Conservation (phyloP, 2,113 vertebrate species). For the Tonatia bakeri region DNA sequence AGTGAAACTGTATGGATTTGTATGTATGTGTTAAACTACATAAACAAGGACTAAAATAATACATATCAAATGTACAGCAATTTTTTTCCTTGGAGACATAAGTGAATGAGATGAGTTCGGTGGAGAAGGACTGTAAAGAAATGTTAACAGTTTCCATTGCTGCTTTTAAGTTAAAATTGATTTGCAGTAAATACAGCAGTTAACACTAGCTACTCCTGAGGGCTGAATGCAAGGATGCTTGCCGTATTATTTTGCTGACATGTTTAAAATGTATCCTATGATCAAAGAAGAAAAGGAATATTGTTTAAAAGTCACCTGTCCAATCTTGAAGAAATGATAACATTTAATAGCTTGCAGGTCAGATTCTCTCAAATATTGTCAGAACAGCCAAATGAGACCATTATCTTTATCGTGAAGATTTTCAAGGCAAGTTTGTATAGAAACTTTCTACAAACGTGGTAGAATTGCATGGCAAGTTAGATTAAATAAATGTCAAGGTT, state of each 20-base stretch:
- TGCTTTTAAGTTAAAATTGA: background rate
- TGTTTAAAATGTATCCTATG: background rate
- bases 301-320: background rate
- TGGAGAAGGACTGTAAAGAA: background rate
- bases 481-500: background rate
- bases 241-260: background rate
- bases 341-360: background rate
- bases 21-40: background rate
- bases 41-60: background rate
- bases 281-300: background rate
- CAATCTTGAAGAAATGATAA: background rate
- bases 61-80: background rate
- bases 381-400: background rate
- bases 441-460: background rate
- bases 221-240: background rate
- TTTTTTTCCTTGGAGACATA: background rate
- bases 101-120: background rate
- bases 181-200: background rate
- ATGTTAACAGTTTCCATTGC: background rate
- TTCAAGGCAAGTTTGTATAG: background rate
- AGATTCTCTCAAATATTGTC: background rate
- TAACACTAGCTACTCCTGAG: background rate
- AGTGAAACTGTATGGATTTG: background rate
- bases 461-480: background rate
- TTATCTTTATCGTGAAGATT: background rate